Evolutionary conservation across 2,113 vertebrate species (phyloP).

Genomic region (Cynoglossus semilaevis): DNA sequence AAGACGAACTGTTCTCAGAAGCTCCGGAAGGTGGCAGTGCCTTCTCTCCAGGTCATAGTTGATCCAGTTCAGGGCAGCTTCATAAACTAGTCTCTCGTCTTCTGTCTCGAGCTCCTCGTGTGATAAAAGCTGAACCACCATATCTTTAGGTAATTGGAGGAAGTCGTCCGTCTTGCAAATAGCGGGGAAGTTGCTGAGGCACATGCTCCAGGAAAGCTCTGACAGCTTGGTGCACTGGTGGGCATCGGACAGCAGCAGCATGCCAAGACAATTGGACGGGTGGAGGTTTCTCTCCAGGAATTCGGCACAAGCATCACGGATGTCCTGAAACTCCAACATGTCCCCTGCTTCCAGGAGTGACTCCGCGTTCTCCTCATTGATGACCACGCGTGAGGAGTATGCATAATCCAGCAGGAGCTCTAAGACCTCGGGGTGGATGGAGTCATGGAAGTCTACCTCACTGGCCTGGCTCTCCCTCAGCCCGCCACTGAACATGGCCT

Average conservation of each 20-base stretch:
- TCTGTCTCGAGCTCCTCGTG: slow-evolving; percentile 84
- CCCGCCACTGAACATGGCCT: slow-evolving; percentile 85
- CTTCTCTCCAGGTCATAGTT: slow-evolving; percentile 79
- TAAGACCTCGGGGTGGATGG: slow-evolving; percentile 82
- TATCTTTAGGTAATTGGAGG: slow-evolving; percentile 81
- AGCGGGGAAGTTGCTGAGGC: slow-evolving; percentile 82
- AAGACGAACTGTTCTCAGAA: slow-evolving; percentile 78
- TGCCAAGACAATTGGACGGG: slow-evolving; percentile 82
- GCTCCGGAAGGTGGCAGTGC: slow-evolving; percentile 76
- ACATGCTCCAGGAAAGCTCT: slow-evolving; percentile 84
- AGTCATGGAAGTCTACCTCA: slow-evolving; percentile 81
- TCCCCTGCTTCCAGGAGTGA: slow-evolving; percentile 83
- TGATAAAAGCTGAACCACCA: slow-evolving; percentile 80
- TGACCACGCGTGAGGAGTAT: slow-evolving; percentile 81
- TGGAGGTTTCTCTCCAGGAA: slow-evolving; percentile 84
- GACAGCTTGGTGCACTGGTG: slow-evolving; percentile 82
- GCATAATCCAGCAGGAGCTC: slow-evolving; percentile 84
- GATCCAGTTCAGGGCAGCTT: slow-evolving; percentile 83
- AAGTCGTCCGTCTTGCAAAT: slow-evolving; percentile 84
- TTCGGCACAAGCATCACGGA: slow-evolving; percentile 83
- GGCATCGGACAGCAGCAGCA: slow-evolving; percentile 82
- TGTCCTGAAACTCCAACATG: slow-evolving; percentile 87
- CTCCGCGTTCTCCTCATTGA: slow-evolving; percentile 85
- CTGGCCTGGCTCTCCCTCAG: slow-evolving; percentile 80
- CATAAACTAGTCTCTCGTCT: slow-evolving; percentile 82